Percentiles rank a stretch among this genome's conserved stretches.
Evolutionary conservation across 23 tunicate species (phyloP).

Genomic region (Aplidium turbinatum): DNA sequence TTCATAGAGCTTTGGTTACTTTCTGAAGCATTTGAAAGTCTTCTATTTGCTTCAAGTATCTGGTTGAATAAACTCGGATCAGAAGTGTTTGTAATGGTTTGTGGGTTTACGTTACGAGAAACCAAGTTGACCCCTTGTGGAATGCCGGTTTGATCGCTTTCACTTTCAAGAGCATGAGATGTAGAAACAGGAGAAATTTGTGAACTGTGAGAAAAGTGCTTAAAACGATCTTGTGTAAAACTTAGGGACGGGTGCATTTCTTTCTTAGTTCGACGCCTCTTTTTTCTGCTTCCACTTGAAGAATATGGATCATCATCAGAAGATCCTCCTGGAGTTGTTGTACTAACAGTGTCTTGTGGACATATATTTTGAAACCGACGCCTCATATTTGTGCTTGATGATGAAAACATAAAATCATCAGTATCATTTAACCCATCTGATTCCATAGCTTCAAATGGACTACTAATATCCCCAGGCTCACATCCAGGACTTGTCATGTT

Average conservation of each 20-base stretch:
- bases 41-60: slow-evolving; percentile 15
- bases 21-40: slow-evolving; percentile 79
- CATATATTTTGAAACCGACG: neutral
- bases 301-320: slow-evolving; percentile 83
- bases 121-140: too few species aligned
- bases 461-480: slow-evolving; percentile 71
- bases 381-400: slow-evolving; percentile 19
- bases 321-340: slow-evolving; percentile 81
- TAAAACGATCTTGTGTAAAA: slow-evolving; percentile 14
- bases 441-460: slow-evolving; percentile 90
- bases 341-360: slow-evolving; percentile 49
- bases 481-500: slow-evolving; percentile 56
- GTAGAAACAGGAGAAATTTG: slow-evolving; percentile 81
- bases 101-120: too few species aligned
- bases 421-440: slow-evolving; percentile 56
- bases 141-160: too few species aligned
- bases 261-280: slow-evolving; percentile 57
- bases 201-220: slow-evolving; percentile 37
- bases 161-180: too few species aligned
- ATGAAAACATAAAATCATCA: slow-evolving; percentile 47
- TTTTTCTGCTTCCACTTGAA: slow-evolving; percentile 65
- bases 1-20: slow-evolving; percentile 47
- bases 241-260: slow-evolving; percentile 27
- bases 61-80: slow-evolving; percentile 51
- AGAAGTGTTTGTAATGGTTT: slow-evolving; percentile 47